Evolutionary conservation across 2,797 vertebrate genomes (phyloP).

Genomic region (Enteromius afrohamiltoni): DNA sequence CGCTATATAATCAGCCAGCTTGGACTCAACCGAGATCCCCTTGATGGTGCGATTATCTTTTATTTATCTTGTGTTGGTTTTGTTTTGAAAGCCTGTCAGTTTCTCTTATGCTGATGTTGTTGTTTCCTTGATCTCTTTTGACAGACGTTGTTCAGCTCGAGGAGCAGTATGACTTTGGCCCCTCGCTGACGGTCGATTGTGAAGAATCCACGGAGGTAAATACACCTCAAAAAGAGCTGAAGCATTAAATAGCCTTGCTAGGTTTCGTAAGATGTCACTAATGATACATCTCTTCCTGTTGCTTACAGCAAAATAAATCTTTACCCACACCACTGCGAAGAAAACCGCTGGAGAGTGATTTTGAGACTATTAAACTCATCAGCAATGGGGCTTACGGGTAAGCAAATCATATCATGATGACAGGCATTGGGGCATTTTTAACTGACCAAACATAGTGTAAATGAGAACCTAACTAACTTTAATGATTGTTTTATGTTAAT

Average conservation of each 20-base stretch:
- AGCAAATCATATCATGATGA: conserved; percentile 61
- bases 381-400: conserved; percentile 98
- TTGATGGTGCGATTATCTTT: conserved; percentile 81
- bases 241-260: neutral
- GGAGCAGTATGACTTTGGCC: conserved; percentile 81
- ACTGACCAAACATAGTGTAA: neutral
- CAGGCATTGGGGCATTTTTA: neutral
- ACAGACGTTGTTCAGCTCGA: conserved; percentile 91
- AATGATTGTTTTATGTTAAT: neutral
- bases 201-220: conserved; percentile 83
- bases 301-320: conserved; percentile 59
- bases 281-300: neutral
- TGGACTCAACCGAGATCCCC: conserved; percentile 87
- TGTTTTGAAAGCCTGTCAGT: neutral
- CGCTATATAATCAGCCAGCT: conserved; percentile 95
- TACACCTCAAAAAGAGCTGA: neutral
- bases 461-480: neutral
- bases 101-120: neutral
- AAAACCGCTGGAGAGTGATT: conserved; percentile 92
- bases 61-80: neutral
- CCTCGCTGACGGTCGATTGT: conserved; percentile 75
- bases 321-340: conserved; percentile 78
- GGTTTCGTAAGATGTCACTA: conserved; percentile 2
- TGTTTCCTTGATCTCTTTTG: conserved; percentile 39
- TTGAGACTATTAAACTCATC: conserved; percentile 96